Conservation (phyloP, 1,140 invertebrate genomes). For the Habropoda laboriosa region DNA sequence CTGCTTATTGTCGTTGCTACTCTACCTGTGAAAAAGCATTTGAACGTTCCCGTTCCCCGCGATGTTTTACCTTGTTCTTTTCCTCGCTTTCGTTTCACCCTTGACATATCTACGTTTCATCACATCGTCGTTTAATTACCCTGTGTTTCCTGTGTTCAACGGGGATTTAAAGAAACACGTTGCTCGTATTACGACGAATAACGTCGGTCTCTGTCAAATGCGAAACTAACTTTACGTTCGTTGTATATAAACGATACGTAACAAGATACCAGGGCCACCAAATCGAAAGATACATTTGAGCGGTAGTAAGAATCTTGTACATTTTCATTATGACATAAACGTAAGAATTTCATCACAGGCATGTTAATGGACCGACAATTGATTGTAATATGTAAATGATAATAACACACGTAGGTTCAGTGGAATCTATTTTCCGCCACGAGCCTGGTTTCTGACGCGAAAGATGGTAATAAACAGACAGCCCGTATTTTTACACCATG, state of each 20-base stretch:
- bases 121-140: background rate
- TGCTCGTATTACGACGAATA: background rate
- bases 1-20: background rate
- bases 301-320: constrained; percentile 81
- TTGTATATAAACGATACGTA: constrained; percentile 56
- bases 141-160: constrained; percentile 16
- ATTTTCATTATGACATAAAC: constrained; percentile 32
- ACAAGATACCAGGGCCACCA: constrained; percentile 79
- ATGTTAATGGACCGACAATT: background rate
- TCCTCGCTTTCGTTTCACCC: constrained; percentile 22
- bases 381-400: too few species aligned
- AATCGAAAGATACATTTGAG: constrained; percentile 77
- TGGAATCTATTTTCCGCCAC: constrained; percentile 91
- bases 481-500: constrained; percentile 89
- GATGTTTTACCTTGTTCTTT: constrained; percentile 20
- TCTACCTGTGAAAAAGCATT: constrained; percentile 13
- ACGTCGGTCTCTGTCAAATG: constrained; percentile 62
- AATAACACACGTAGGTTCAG: constrained; percentile 85
- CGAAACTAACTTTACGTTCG: constrained; percentile 64
- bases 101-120: constrained; percentile 37
- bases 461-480: constrained; percentile 83
- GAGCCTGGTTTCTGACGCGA: constrained; percentile 82
- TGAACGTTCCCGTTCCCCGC: constrained; percentile 15
- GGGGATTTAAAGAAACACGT: background rate
- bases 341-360: background rate